Evolutionary conservation across 2,113 vertebrate species (phyloP), one percentile per base, ranked within the genome.

Genomic region (Gavia stellata): DNA sequence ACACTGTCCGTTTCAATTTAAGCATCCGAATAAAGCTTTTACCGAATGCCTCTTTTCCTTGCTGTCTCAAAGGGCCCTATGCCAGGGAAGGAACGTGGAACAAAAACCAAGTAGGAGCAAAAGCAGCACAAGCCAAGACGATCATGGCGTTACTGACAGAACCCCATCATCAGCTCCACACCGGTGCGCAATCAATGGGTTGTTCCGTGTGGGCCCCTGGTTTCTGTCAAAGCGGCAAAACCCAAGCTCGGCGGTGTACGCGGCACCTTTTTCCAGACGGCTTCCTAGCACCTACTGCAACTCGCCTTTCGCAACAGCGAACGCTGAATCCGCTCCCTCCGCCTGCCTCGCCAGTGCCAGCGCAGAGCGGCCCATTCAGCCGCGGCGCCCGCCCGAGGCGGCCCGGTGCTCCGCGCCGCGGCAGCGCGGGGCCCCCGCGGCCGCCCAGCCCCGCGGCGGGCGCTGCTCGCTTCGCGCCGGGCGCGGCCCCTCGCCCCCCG

Each of bases 201-300:
- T 72, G 18, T 17, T 70, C 53, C 29, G 17, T 2, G 15, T 1
- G 15, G 31, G 25, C 40, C 6, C 13, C 0, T 14, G 42, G 18
- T 17, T 90, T 58, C 34, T 0, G 29, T 0, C 14, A 21, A 65
- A 62, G 45, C 0, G 15, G n/a, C 44, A 63, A 71, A 47, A 44
- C 12, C 19, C 4, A 0, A 55, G 28, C n/a, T 59, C 0, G 34
- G 44, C 50, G 45, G 33, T 3, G 31, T 2, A 58, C 2, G 52
- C 28, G 9, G 29, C 61, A 67, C 38, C 34, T 52, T 47, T 31
- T 16, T 0, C 9, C 44, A 45, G 38, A 29, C 0, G 20, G 34
- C 23, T 49, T 38, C 47, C 68, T 3, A 18, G 47, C 2, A 25
- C 56, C 52, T 33, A 6, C 0, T 1, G 59, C 14, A 19, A 78